A percentile compares a stretch with the other conserved stretches of the same genome.
Conservation (phyloP, 2,888 invertebrate genomes). For the Meteorus colon region DNA sequence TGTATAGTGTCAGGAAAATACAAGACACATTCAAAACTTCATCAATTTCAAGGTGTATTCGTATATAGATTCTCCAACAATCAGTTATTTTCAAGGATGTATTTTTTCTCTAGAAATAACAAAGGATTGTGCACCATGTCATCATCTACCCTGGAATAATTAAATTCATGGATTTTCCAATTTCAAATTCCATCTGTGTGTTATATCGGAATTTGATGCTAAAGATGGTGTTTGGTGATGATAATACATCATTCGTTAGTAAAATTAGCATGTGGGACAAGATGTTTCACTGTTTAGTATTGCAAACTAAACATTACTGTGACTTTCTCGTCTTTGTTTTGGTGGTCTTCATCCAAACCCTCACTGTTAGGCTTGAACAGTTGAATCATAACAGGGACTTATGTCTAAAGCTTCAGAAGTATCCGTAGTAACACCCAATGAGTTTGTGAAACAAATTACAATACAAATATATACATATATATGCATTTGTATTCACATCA, state of each 20-base stretch:
- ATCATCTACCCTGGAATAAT: no score
- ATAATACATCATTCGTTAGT: background rate
- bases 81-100: no score
- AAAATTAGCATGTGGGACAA: constrained; percentile 37
- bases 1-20: constrained; percentile 5
- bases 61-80: no score
- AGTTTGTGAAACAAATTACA: constrained; percentile 66
- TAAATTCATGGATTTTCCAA: background rate
- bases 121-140: no score
- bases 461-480: constrained; percentile 57
- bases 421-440: constrained; percentile 55
- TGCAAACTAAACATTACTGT: constrained; percentile 15
- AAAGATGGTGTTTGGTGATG: no score
- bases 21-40: background rate
- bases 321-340: background rate
- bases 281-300: constrained; percentile 45
- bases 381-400: constrained; percentile 74
- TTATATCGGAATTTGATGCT: background rate
- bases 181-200: background rate
- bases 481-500: constrained; percentile 60
- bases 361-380: constrained; percentile 68
- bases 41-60: background rate
- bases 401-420: constrained; percentile 64
- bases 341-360: background rate
- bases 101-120: no score